Conservation (phyloP, 35 echinoderm and acorn worm species). For the Anneissia japonica region DNA sequence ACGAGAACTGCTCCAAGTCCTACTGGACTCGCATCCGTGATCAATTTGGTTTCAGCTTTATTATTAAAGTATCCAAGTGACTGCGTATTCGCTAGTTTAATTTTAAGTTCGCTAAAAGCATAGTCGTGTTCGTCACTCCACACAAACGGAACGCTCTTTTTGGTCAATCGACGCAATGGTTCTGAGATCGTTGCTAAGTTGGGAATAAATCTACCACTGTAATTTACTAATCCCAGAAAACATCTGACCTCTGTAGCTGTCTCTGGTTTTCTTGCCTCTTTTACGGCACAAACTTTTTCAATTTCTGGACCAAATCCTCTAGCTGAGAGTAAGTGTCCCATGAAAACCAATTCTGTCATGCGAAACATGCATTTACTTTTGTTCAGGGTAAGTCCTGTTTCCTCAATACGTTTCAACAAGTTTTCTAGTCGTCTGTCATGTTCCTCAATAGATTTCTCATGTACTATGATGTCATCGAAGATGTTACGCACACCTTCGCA, state of each 20-base stretch:
- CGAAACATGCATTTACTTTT: slow-evolving; percentile 27
- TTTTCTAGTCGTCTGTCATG: slow-evolving; percentile 46
- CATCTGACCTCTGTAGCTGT: slow-evolving; percentile 29
- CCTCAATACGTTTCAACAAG: slow-evolving; percentile 2
- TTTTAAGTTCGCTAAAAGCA: slow-evolving; percentile 40
- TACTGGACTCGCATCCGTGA: slow-evolving; percentile 40
- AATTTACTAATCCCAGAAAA: slow-evolving; percentile 54
- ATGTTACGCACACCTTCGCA: slow-evolving; percentile 47
- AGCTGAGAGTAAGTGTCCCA: slow-evolving; percentile 46
- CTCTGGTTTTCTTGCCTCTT: slow-evolving; percentile 24
- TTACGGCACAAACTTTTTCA: slow-evolving; percentile 22
- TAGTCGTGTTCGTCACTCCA: slow-evolving; percentile 20
- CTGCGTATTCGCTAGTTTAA: slow-evolving; percentile 13
- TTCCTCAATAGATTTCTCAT: slow-evolving; percentile 10
- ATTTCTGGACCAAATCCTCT: slow-evolving; percentile 47
- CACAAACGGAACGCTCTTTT: slow-evolving; percentile 19
- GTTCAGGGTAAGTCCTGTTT: slow-evolving; percentile 37
- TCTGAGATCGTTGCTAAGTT: slow-evolving; percentile 54
- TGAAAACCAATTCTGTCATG: slow-evolving; percentile 39
- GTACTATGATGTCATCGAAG: slow-evolving; percentile 56
- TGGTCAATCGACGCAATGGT: slow-evolving; percentile 39
- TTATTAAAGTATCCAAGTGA: slow-evolving; percentile 51
- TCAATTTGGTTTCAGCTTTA: slow-evolving; percentile 7
- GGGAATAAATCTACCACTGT: slow-evolving; percentile 43
- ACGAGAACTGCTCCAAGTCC: slow-evolving; percentile 34